Evolutionary conservation across 2,113 vertebrate species (phyloP), one percentile per base, ranked within the genome.

Genomic region (Panthera tigris): DNA sequence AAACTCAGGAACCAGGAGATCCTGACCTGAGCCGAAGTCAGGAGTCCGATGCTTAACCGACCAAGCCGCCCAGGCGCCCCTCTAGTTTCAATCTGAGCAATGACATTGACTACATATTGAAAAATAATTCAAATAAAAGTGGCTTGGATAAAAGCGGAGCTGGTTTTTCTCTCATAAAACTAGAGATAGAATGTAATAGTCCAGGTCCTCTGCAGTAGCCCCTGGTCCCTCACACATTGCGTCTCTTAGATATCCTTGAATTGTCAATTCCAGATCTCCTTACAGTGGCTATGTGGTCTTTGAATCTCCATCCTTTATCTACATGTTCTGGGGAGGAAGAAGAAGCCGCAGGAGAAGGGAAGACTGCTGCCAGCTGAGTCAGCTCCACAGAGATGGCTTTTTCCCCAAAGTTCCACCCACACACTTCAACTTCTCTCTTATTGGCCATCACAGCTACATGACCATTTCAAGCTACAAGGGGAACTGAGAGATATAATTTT

Each of bases 121-220:
- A 93, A 93, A 88, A 33, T 36, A 91, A 94, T 36, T 85, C 33
- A 55, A 84, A 92, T 66, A 83, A 86, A 4, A 55, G 9, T 90
- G 29, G 5, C 18, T 82, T 36, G 71, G 80, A 73, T 90, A 89
- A 92, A 94, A 74, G 1, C 61, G 23, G 29, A 90, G 41, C 14
- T 73, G 39, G 87, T 39, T 96, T 97, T 84, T 95, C 57, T 91
- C 31, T 83, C 52, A 69, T 50, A n/a, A 86, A 85, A 39, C 76
- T 91, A 65, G 14, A 69, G 65, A 31, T 63, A 21, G 12, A 57
- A 73, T 45, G 3, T 21, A 80, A 11, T 63, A 9, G 15, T 66
- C 2, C 4, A 15, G 8, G 16, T 76, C 85, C 69, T 81, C 4
- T 15, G 11, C 18, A 74, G 52, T 23, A 78, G 14, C 33, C 45